Evolutionary conservation across 2,797 vertebrate species (phyloP), one percentile per base, ranked within the genome.

Genomic region (Takifugu rubripes): DNA sequence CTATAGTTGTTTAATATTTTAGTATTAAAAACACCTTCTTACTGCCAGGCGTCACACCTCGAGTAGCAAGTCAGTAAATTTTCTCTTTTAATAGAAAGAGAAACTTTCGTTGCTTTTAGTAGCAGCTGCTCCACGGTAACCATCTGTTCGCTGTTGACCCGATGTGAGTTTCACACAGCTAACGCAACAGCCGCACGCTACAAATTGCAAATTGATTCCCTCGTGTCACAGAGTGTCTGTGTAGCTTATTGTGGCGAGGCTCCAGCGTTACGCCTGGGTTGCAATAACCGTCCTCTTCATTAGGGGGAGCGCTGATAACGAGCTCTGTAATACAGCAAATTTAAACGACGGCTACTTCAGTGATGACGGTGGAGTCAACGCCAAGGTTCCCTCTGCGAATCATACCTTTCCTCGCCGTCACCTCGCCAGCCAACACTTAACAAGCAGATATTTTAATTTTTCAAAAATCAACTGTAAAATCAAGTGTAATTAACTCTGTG

Each of bases 101-200:
- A 68, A 75, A 72, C 66, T 66, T 66, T 67, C 71, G 79, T 73
- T 80, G 74, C 65, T 79, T 81, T 74, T 86, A 83, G 79, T 79
- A 74, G 70, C 70, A 25, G 54, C 56, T 60, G 68, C 62, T 75
- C 48, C 67, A 51, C 66, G 62, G 66, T 70, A 72, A 52, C 84
- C 83, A 81, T 84, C 83, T 85, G 84, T 64, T 70, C 12, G 66
- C 64, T 61, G 61, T 71, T 83, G 78, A 84, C 83, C 81, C 27
- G 63, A 63, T 49, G 76, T 72, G 59, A 59, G 54, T 66, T 75
- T 59, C 64, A 67, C 69, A 55, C 60, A 62, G 63, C 70, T 49
- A 59, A 46, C 6, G 16, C 44, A 60, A 7, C 1, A 15, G 56
- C 74, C 31, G 42, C 1, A 59, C 63, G 65, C 64, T 64, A 36